phyloP scores from a whole-genome alignment of 2,113 vertebrate genomes.

The Baryphthengus martii region DNA sequence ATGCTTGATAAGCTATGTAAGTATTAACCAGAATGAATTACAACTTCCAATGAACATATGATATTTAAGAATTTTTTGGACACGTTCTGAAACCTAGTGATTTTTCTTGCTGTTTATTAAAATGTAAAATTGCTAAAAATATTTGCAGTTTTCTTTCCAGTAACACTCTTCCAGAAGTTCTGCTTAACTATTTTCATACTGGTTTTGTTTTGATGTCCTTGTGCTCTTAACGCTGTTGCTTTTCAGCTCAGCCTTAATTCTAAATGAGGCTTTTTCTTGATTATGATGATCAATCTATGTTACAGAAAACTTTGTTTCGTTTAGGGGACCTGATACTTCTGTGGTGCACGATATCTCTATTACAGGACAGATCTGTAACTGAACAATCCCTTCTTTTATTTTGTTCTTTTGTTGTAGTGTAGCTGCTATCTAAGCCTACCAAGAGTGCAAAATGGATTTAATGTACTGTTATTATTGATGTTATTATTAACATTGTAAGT shows the following conservation, averaged over 20 bases:
- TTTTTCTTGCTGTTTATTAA: too few relatives aligned
- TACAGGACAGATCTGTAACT: background rate
- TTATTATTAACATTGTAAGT: constrained; percentile 60
- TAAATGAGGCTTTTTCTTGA: background rate
- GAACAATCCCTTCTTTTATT: background rate
- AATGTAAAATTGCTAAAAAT: background rate
- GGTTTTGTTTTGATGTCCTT: background rate
- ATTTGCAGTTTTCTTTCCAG: background rate
- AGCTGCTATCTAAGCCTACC: constrained; percentile 48
- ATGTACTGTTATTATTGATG: constrained; percentile 67
- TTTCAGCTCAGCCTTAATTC: background rate
- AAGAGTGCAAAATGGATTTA: constrained; percentile 47
- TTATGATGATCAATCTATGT: background rate
- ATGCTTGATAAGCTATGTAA: background rate
- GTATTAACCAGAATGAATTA: background rate
- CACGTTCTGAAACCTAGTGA: background rate
- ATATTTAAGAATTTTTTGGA: background rate
- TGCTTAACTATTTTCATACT: background rate
- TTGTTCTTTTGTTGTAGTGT: constrained; percentile 30
- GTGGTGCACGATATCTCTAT: background rate
- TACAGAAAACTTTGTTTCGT: background rate
- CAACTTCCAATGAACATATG: background rate
- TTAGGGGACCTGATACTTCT: background rate
- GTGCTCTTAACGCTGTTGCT: background rate
- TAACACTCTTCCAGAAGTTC: background rate